phyloP scores from a whole-genome alignment of 2,888 invertebrate species.

The Eristalis tenax region DNA sequence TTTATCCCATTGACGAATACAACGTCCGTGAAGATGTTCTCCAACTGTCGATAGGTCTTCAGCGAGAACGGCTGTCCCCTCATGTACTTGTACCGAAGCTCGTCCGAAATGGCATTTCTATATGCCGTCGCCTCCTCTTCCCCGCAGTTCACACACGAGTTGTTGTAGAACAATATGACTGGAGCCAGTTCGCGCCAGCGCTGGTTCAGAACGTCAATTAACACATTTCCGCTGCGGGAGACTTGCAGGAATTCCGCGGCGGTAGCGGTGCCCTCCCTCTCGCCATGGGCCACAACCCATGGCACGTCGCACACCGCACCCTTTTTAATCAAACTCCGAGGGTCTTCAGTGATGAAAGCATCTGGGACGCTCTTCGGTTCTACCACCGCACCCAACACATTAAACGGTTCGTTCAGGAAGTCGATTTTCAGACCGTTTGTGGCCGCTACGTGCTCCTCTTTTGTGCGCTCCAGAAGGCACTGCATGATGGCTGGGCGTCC shows the following conservation, averaged over 20 bases:
- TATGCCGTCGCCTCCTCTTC: background rate
- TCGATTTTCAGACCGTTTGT: too few species aligned
- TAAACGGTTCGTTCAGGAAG: too few species aligned
- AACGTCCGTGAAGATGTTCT: slow-evolving; percentile 85
- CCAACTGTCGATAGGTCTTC: slow-evolving; percentile 78
- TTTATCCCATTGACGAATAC: slow-evolving; percentile 84
- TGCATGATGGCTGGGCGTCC: too few species aligned
- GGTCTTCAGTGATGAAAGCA: slow-evolving; percentile 86
- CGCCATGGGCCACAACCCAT: slow-evolving; percentile 85
- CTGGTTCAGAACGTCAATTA: slow-evolving; percentile 80
- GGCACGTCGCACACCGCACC: slow-evolving; percentile 85
- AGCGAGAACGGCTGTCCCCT: slow-evolving; percentile 82
- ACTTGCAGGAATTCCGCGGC: slow-evolving; percentile 81
- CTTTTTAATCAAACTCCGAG: slow-evolving; percentile 82
- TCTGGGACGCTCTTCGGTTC: slow-evolving; percentile 79
- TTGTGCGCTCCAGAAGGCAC: too few species aligned
- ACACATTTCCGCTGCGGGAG: slow-evolving; percentile 75
- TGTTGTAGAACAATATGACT: slow-evolving; percentile 55
- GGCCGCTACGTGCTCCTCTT: too few species aligned
- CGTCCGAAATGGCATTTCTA: background rate
- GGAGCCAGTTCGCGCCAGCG: slow-evolving; percentile 82
- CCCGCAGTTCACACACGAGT: background rate
- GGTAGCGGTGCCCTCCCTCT: slow-evolving; percentile 88
- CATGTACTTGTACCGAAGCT: slow-evolving; percentile 74
- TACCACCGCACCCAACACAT: slow-evolving; percentile 87